Evolutionary conservation across 1,140 invertebrate species (phyloP).

Genomic region (Drosophila ambigua): DNA sequence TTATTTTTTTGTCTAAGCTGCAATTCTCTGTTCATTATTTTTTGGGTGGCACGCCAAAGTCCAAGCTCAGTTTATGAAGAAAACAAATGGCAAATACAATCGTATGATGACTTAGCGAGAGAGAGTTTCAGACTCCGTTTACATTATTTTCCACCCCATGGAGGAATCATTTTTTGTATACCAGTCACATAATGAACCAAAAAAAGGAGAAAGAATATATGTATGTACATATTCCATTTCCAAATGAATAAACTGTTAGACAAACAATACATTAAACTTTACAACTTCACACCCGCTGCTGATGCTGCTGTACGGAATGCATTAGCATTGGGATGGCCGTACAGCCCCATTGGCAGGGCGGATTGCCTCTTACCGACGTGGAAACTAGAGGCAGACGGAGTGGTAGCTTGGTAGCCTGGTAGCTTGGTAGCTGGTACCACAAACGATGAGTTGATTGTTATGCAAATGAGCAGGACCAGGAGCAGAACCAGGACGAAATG

Average conservation of each 20-base stretch:
- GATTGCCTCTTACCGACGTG: constrained; percentile 13
- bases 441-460: constrained; percentile 80
- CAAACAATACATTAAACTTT: constrained; percentile 82
- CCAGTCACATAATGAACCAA: constrained; percentile 52
- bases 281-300: constrained; percentile 77
- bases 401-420: constrained; percentile 16
- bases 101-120: constrained; percentile 22
- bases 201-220: constrained; percentile 23
- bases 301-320: constrained; percentile 44
- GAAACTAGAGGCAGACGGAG: constrained; percentile 19
- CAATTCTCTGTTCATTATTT: too few relatives aligned
- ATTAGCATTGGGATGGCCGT: constrained; percentile 43
- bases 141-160: constrained; percentile 47
- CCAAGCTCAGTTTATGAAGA: too few relatives aligned
- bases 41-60: too few relatives aligned
- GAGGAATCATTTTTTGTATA: constrained; percentile 44
- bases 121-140: constrained; percentile 20
- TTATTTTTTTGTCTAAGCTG: too few relatives aligned
- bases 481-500: constrained; percentile 68
- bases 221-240: constrained; percentile 52
- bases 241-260: constrained; percentile 82
- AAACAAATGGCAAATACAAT: constrained; percentile 26
- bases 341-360: background rate
- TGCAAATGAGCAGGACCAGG: constrained; percentile 72
- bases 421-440: constrained; percentile 54